Conservation (phyloP, 1,140 invertebrate species). For the Lepidostoma basale region DNA sequence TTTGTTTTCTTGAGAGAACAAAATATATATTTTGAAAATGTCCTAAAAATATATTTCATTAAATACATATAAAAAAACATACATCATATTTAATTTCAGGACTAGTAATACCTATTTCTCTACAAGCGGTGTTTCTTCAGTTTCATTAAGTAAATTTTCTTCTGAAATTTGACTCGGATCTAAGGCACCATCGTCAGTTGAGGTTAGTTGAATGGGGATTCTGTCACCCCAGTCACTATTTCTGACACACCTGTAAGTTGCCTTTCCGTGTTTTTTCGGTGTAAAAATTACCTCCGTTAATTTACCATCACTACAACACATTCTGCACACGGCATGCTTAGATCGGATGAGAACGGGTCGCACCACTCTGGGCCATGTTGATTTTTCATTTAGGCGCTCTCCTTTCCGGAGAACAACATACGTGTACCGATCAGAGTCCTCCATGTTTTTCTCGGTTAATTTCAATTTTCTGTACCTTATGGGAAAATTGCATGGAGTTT, state of each 20-base stretch:
- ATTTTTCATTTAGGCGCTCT: constrained; percentile 55
- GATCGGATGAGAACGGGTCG: constrained; percentile 67
- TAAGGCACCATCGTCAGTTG: background rate
- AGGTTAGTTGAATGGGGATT: constrained; percentile 63
- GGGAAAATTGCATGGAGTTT: constrained; percentile 80
- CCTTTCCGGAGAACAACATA: constrained; percentile 85
- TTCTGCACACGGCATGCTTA: constrained; percentile 75
- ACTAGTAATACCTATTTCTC: too few species aligned
- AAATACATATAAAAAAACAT: too few species aligned
- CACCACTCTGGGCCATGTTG: constrained; percentile 80
- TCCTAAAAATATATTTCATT: too few species aligned
- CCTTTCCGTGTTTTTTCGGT: constrained; percentile 71
- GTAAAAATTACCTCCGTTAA: constrained; percentile 81
- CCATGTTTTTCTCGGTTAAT: constrained; percentile 54
- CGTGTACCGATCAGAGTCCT: constrained; percentile 66
- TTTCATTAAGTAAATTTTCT: background rate
- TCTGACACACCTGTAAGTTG: constrained; percentile 72
- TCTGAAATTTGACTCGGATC: background rate
- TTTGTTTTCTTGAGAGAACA: too few species aligned
- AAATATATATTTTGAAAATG: too few species aligned
- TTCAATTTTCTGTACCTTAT: constrained; percentile 67
- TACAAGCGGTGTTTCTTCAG: background rate
- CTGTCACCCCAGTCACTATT: constrained; percentile 75
- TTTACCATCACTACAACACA: constrained; percentile 77
- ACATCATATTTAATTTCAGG: too few species aligned